Evolutionary conservation across 2,797 vertebrate genomes (phyloP), one percentile per base, ranked within the genome.

Genomic region (Eutrigla gurnardus): DNA sequence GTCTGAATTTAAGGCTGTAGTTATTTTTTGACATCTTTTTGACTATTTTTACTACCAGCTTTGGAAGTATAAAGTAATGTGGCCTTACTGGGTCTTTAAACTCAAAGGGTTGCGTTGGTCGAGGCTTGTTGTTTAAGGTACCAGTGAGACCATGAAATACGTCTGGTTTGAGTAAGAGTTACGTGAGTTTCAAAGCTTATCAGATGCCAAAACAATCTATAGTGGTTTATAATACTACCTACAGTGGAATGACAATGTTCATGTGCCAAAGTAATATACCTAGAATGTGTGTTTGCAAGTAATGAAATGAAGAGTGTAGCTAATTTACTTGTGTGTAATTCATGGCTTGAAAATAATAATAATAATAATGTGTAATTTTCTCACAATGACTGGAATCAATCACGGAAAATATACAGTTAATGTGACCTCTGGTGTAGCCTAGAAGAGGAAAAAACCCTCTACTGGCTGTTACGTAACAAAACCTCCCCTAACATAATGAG

Each of bases 401-500:
- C 25, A 25, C 25, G 25, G 25, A 25, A 25, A 25, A 25, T 25
- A 25, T 25, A 25, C 25, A 25, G 25, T 25, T 25, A 25, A 25
- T 25, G 25, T 25, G 25, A 25, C 25, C 25, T 25, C 25, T 25
- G 25, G 25, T 65, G 11, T 42, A 36, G 43, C 55, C 52, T 77
- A 11, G 33, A n/a, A 63, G 37, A 25, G 32, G 49, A 74, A 57
- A 32, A 42, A 59, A 17, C 3, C 1, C 2, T 65, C 33, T 18
- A 17, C 12, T 75, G 71, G 55, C 61, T 70, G 70, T 72, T 81
- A 60, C 58, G 80, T 57, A 73, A 77, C 80, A 84, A 77, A 80
- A 88, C 84, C 84, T 88, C 84, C 81, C 57, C 46, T 57, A 55
- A 74, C 36, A 73, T 42, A 81, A 62, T 52, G 70, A 73, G 58